phyloP scores from a whole-genome alignment of 2,113 vertebrate species.

The Chaetorhynchus papuensis region DNA sequence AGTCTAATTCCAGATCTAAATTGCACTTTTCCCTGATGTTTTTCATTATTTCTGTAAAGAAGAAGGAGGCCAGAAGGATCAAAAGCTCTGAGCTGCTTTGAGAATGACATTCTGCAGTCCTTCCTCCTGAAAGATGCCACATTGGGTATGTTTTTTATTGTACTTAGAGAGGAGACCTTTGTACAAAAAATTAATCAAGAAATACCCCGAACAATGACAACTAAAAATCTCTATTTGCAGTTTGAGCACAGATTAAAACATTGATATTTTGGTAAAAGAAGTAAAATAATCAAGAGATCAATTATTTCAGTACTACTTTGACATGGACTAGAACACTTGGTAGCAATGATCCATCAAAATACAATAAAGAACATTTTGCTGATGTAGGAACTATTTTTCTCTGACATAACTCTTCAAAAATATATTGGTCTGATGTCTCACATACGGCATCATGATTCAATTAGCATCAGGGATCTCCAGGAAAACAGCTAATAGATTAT shows the following conservation, averaged over 20 bases:
- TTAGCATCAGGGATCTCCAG: not conserved
- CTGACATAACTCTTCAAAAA: not conserved
- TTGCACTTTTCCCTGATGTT: not conserved
- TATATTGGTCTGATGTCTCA: not conserved
- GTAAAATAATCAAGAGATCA: not conserved
- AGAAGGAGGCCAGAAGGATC: not conserved
- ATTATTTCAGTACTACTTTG: not conserved
- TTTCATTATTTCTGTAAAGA: conserved; percentile 26
- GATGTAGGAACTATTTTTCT: not conserved
- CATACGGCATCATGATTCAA: not conserved
- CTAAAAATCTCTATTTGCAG: not conserved
- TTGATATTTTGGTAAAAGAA: not conserved
- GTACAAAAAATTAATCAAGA: not conserved
- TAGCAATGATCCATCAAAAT: not conserved
- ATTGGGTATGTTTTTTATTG: not conserved
- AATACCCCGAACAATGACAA: not conserved
- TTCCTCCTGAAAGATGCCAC: conserved; percentile 4
- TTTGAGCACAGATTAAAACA: not conserved
- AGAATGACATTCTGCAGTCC: conserved; percentile 6
- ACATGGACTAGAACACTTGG: not conserved
- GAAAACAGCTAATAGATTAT: not conserved
- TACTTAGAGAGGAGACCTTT: not conserved
- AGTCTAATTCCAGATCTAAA: not conserved
- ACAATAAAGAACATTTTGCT: not conserved
- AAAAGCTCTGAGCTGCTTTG: conserved; percentile 8